These are phyloP conservation scores for Australoheros scitulus DNA, from an alignment of 2,113 vertebrate genomes.

Conservation along the genomic window DNA sequence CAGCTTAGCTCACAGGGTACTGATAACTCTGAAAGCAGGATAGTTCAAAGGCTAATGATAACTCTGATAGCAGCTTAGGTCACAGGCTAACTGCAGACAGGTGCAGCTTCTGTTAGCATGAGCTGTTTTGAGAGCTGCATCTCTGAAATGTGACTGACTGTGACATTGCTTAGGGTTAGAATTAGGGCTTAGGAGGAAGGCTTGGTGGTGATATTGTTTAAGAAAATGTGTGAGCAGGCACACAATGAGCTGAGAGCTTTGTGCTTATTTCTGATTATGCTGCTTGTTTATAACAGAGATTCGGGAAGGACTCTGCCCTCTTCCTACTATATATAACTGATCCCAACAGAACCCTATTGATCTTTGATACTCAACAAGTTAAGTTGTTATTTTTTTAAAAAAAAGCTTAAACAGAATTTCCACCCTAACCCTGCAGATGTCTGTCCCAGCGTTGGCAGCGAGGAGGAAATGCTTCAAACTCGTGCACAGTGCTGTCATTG, in stretches of 20 bases:
- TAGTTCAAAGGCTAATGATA: background rate
- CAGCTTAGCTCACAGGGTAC: constrained; percentile 40
- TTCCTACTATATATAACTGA: background rate
- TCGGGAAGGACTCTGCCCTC: background rate
- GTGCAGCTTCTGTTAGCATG: background rate
- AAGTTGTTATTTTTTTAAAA: background rate
- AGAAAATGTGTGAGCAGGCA: background rate
- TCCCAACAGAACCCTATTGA: background rate
- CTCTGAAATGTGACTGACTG: background rate
- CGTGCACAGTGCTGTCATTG: constrained; percentile 66
- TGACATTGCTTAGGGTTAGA: background rate
- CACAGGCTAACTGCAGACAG: background rate
- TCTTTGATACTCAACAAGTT: background rate
- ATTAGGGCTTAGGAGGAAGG: background rate
- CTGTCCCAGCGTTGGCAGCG: constrained; percentile 70
- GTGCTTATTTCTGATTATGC: too few species aligned
- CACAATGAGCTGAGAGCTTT: too few species aligned
- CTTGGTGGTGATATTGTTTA: background rate
- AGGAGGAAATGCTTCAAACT: constrained; percentile 73
- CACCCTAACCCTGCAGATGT: constrained; percentile 49
- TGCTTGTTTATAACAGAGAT: too few species aligned
- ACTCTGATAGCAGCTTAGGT: too few species aligned
- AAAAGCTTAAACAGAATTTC: background rate
- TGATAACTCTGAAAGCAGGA: too few species aligned
- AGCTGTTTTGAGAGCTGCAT: background rate